A percentile compares a stretch with the other conserved stretches of the same genome.
Conservation (phyloP, 2,797 vertebrate species). For the Chelmon rostratus region DNA sequence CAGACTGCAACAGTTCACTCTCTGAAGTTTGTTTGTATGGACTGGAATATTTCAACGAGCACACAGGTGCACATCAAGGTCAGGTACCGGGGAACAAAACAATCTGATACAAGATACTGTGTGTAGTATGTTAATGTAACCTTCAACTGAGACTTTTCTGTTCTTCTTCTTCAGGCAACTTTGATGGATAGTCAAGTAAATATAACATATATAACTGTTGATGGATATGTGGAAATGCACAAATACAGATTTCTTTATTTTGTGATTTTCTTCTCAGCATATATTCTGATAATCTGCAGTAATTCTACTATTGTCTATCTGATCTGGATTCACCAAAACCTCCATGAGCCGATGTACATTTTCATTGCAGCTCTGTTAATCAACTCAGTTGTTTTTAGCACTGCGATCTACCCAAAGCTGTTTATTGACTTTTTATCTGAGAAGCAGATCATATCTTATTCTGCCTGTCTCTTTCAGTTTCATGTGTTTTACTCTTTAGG, state of each 20-base stretch:
- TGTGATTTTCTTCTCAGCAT: not conserved
- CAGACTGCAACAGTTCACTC: no score
- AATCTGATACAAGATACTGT: no score
- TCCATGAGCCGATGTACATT: conserved; percentile 60
- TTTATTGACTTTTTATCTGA: conserved; percentile 35
- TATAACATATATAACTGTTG: conserved; percentile 7
- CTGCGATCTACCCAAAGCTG: conserved; percentile 49
- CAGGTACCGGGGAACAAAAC: no score
- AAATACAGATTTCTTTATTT: conserved; percentile 43
- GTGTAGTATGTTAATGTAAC: no score
- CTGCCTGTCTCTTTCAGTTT: conserved; percentile 37
- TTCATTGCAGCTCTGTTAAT: conserved; percentile 53
- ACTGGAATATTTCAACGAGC: no score
- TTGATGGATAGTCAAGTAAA: no score
- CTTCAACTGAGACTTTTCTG: no score
- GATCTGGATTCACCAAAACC: not conserved
- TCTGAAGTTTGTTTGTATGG: no score
- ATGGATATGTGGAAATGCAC: conserved; percentile 31
- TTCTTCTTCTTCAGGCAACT: no score
- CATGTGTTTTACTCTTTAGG: conserved; percentile 14
- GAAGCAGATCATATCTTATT: conserved; percentile 24
- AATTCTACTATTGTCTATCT: conserved; percentile 25
- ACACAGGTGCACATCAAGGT: no score
- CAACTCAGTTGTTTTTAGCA: conserved; percentile 44
- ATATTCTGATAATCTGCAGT: conserved; percentile 33